These are phyloP conservation scores for Atlantisia rogersi DNA, from an alignment of 2,113 vertebrate species.

Conservation along the genomic window DNA sequence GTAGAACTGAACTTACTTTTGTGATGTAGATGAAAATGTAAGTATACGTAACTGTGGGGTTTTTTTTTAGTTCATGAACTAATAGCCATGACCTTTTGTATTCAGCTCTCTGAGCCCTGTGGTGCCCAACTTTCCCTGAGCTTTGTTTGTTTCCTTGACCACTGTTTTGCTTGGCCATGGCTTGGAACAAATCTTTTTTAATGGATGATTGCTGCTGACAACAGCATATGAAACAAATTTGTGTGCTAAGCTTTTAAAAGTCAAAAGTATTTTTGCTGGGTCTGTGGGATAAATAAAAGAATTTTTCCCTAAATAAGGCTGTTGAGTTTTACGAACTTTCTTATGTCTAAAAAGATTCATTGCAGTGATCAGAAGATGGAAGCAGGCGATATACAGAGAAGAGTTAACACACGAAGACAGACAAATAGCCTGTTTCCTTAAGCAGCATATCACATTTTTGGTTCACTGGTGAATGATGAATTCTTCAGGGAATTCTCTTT, in stretches of 20 bases:
- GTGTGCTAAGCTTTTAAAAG: neutral
- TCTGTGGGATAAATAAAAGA: neutral
- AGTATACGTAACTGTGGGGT: rapidly evolving
- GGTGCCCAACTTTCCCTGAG: neutral
- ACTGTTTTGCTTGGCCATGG: neutral
- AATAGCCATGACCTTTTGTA: neutral
- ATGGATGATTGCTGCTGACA: neutral
- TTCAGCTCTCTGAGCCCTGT: neutral
- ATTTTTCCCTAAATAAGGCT: neutral
- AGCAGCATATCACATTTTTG: neutral
- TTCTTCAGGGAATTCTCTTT: neutral
- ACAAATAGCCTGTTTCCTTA: neutral
- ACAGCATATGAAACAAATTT: neutral
- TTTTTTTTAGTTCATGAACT: neutral
- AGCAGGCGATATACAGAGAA: neutral
- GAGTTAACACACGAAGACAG: neutral
- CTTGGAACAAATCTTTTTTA: neutral
- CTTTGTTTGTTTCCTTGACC: neutral
- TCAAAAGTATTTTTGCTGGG: neutral
- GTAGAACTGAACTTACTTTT: neutral
- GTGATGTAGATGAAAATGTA: neutral
- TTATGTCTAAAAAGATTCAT: neutral
- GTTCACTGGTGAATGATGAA: neutral
- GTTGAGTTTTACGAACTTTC: neutral
- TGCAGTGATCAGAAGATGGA: neutral